Conservation (phyloP, 2,888 invertebrate genomes). For the Philopedon plagiatum region DNA sequence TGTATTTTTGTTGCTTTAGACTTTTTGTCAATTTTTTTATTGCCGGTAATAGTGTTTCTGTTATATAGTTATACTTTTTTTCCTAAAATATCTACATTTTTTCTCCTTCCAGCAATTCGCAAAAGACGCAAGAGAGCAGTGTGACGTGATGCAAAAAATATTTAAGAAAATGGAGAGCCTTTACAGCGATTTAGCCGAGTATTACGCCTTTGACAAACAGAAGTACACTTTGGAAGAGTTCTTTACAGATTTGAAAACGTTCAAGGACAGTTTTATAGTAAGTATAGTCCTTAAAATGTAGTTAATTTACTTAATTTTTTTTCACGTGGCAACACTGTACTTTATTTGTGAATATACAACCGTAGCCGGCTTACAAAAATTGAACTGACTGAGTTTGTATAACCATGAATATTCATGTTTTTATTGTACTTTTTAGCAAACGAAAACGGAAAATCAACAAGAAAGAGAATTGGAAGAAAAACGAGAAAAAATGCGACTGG, state of each 20-base stretch:
- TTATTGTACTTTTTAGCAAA: constrained; percentile 73
- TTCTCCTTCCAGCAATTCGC: constrained; percentile 66
- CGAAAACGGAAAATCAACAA: constrained; percentile 87
- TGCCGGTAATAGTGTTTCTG: no score
- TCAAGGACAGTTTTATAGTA: constrained; percentile 91
- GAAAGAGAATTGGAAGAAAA: constrained; percentile 89
- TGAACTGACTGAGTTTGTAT: no score
- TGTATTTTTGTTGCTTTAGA: no score
- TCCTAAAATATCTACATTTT: background rate
- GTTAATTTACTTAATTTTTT: background rate
- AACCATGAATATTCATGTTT: background rate
- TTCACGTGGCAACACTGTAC: no score
- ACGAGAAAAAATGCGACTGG: constrained; percentile 84
- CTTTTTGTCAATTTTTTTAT: no score
- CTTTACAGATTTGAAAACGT: constrained; percentile 94
- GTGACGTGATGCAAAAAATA: constrained; percentile 93
- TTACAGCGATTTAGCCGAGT: constrained; percentile 89
- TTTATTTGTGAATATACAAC: no score
- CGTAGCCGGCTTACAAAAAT: no score
- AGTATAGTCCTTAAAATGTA: constrained; percentile 61
- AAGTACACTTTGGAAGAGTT: constrained; percentile 97
- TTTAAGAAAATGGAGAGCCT: constrained; percentile 92
- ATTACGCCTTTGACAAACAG: constrained; percentile 90
- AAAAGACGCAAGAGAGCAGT: constrained; percentile 86
- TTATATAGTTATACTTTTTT: background rate